Conservation (phyloP, 30 jellyfish, hydroid and myxozoan species). For the Sanderia malayensis region DNA sequence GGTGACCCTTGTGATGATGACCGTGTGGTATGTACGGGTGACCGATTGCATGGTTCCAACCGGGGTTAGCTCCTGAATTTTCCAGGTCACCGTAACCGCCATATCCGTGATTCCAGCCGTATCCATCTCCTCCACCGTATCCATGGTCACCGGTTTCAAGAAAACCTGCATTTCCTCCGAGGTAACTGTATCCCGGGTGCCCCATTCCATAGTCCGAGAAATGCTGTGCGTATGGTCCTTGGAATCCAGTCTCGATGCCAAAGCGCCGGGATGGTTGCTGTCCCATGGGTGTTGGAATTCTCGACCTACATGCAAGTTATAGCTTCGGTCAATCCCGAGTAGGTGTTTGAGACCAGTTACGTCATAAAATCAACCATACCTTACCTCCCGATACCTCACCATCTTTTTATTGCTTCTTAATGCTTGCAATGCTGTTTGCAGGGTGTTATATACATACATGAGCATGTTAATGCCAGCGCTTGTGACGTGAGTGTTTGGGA, state of each 20-base stretch:
- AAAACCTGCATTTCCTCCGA: constrained; percentile 27
- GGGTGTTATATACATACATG: too few species aligned
- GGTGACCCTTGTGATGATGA: constrained; percentile 9
- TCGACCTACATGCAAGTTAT: not conserved
- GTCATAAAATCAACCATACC: too few species aligned
- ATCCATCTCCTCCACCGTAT: constrained; percentile 50
- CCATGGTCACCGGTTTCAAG: constrained; percentile 26
- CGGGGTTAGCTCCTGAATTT: not conserved
- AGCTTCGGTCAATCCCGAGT: too few species aligned
- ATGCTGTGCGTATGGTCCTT: constrained; percentile 1
- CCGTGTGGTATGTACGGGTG: constrained; percentile 47
- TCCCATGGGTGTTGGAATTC: constrained; percentile 7
- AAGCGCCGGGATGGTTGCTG: constrained; percentile 4
- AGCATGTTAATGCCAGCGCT: too few species aligned
- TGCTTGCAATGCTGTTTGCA: too few species aligned
- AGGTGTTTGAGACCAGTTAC: too few species aligned
- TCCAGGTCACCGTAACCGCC: constrained; percentile 36
- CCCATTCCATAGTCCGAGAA: not conserved
- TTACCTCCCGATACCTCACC: too few species aligned
- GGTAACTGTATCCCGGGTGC: constrained; percentile 32
- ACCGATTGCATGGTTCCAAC: constrained; percentile 9
- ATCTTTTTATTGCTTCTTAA: too few species aligned
- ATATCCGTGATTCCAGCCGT: constrained; percentile 55
- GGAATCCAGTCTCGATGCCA: constrained; percentile 8
- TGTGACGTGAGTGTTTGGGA: too few species aligned